A percentile compares a stretch with the other conserved stretches of the same genome.
Evolutionary conservation across 1,140 invertebrate genomes (phyloP).

Genomic region (Frieseomelitta varia): DNA sequence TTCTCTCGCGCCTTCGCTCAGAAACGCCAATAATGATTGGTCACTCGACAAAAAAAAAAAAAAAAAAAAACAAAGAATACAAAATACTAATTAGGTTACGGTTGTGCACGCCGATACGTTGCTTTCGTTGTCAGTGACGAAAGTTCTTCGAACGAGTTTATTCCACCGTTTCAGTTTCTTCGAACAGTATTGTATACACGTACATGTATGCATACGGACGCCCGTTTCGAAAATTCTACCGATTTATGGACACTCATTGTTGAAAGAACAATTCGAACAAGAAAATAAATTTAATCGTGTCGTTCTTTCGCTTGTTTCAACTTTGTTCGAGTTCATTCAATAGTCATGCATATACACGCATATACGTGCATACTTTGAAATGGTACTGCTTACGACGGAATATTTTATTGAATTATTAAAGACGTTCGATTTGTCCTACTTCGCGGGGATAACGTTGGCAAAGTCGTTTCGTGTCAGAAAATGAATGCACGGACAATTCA

Average conservation of each 20-base stretch:
- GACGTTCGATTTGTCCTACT: neutral
- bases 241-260: slow-evolving; percentile 23
- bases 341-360: no score
- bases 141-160: neutral
- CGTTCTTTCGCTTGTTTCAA: neutral
- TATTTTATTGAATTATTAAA: slow-evolving; percentile 29
- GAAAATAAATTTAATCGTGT: neutral
- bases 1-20: neutral
- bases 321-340: neutral
- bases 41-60: neutral
- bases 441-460: no score
- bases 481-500: slow-evolving; percentile 14
- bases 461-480: neutral
- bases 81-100: neutral
- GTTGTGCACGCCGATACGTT: neutral
- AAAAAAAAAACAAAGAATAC: neutral
- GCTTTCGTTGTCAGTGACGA: neutral
- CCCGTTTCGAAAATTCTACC: neutral
- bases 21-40: neutral
- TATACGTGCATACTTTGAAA: no score
- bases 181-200: no score
- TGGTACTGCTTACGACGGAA: neutral
- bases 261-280: neutral
- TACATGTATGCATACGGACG: neutral
- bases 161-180: neutral